phyloP scores from a whole-genome alignment of 1,140 invertebrate genomes.

The Nasonia vitripennis region DNA sequence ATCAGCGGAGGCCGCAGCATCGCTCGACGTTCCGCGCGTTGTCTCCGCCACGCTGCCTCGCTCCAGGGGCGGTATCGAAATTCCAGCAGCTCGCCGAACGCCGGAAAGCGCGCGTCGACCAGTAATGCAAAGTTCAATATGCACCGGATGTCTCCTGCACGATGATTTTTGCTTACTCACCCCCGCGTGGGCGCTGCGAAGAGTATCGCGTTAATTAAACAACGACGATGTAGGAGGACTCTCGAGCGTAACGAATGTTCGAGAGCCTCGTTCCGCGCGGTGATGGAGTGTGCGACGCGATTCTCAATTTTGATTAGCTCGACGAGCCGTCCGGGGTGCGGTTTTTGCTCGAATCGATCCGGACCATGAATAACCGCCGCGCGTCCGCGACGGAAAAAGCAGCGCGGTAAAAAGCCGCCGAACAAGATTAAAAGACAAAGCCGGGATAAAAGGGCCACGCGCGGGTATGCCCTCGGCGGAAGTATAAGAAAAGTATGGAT shows the following conservation, averaged over 20 bases:
- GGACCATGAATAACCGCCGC: too few species aligned
- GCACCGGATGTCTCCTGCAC: not conserved
- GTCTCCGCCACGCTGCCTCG: not conserved
- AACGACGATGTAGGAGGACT: too few species aligned
- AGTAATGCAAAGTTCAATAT: not conserved
- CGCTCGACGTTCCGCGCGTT: not conserved
- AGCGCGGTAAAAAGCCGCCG: not conserved
- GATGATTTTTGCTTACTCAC: not conserved
- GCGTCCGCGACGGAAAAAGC: not conserved
- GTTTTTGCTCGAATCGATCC: too few species aligned
- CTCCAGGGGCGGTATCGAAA: slow-evolving; percentile 2
- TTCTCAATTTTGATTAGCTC: not conserved
- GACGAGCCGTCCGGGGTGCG: not conserved
- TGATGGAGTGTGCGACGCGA: not conserved
- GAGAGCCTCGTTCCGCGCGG: too few species aligned
- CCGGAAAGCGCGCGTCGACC: not conserved
- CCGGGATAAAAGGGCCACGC: not conserved
- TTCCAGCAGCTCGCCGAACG: slow-evolving; percentile 19
- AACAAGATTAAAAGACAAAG: slow-evolving; percentile 14
- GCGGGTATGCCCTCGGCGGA: not conserved
- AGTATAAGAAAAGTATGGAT: slow-evolving; percentile 11
- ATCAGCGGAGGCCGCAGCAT: not conserved
- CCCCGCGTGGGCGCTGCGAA: too few species aligned
- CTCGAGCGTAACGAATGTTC: too few species aligned
- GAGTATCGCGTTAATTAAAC: too few species aligned